Base-by-base conservation (phyloP, 2,888 invertebrate genomes). In the Pammene aurita region DNA sequence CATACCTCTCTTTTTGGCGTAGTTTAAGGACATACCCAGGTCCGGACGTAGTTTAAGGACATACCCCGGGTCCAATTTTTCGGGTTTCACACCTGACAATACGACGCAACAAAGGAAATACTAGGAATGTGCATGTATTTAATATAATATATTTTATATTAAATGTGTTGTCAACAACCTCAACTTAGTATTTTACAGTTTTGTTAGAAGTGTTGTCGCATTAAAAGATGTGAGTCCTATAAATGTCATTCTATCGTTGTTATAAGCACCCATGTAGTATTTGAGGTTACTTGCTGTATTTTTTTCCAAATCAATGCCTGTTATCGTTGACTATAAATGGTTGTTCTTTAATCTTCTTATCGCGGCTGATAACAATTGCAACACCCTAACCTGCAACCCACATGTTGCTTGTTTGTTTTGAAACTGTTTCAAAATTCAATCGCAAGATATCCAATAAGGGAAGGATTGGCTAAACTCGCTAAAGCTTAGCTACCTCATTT, bases 311-410 rank as follows among this genome's bases (percentile, higher is more conserved):
- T 61, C 35, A 62, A 18, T 50, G 50, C 50, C 18, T 52, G n/a
- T 52, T 41, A 62, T 62, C 50, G 18, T 41, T 52, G 18, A 38
- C 46, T 34, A 7, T 44, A 46, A 42, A 35, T 13, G 44, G 7
- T 38, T 35, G 10, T 60, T 60, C 26, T 54, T 58, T 46, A 61
- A 67, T 44, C 18, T 46, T 46, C 35, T 61, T 60, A 67, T 67
- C 44, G 52, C 35, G 16, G 9, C 16, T 42, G 68, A 63, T 68
- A 64, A 62, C 41, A 56, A 52, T 68, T 44, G 52, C 68, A 58
- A 68, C 57, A 64, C 57, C 55, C 26, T 35, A 57, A 64, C 63
- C 68, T 68, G 57, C 63, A 68, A 68, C 68, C 68, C 68, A 68
- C 68, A 61, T 67, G 63, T 63, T 38, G 35, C 63, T 62, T n/a